These are phyloP conservation scores for Sepiola atlantica DNA, from an alignment of 2,888 invertebrate species.

Conservation along the genomic window DNA sequence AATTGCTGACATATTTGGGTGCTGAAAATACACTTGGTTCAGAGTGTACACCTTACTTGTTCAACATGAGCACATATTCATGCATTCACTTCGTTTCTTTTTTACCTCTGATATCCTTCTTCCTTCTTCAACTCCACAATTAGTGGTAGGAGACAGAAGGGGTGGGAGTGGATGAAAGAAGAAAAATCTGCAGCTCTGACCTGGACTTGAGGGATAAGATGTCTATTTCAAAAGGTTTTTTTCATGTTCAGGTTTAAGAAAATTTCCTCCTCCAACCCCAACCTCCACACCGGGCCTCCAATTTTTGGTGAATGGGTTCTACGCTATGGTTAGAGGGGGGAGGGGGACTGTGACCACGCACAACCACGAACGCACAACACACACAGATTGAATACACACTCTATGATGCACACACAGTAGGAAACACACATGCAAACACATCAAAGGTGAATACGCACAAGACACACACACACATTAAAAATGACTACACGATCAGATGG, in stretches of 20 bases:
- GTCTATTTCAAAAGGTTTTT: neutral
- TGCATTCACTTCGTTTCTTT: neutral
- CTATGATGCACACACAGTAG: neutral
- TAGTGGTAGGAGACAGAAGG: neutral
- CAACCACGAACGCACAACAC: neutral
- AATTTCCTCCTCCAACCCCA: neutral
- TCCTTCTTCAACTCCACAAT: neutral
- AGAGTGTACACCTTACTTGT: neutral
- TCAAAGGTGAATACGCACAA: neutral
- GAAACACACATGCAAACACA: neutral
- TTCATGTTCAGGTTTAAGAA: neutral
- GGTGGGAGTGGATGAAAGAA: neutral
- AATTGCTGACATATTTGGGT: no score
- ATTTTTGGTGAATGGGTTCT: neutral
- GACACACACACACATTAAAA: neutral
- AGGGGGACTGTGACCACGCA: neutral
- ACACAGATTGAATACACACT: neutral
- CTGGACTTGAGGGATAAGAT: neutral
- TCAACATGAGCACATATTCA: neutral
- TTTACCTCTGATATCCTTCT: neutral
- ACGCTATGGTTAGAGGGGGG: neutral
- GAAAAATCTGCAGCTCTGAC: neutral
- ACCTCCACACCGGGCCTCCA: neutral
- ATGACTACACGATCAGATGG: no score
- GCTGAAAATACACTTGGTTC: neutral